Base-by-base conservation (phyloP, 1,140 invertebrate genomes). In the Temnothorax curvispinosus region DNA sequence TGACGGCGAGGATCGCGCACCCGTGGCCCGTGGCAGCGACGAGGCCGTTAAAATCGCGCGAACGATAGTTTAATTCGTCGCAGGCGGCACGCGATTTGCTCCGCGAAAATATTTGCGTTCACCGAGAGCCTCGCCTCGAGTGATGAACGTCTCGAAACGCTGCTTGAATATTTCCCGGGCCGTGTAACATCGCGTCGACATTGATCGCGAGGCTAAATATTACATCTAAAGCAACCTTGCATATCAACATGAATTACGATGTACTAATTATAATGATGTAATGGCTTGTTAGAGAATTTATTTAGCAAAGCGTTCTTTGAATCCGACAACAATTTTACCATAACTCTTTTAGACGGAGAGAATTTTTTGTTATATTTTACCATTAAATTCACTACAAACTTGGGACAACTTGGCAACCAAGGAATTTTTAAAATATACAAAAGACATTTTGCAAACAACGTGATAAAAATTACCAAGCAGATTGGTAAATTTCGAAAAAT, bases 51-150 rank as follows among this genome's bases (percentile, higher is more conserved):
- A 38, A 80, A 80, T 67, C 44, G 47, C 62, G 62, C 32, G 32
- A 27, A 67, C 4, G 60, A 80, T 21, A 21, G 44, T 54, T 54
- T 69, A 54, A 81, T 81, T 69, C n/a, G 27, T 54, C 60, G 44
- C 44, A 32, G 18, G 32, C 44, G 44, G 18, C n/a, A 32, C 21
- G 32, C 60, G 60, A 52, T 58, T 60, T 38, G n/a, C 56, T 67
- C 64, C 5, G n/a, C 76, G 62, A 69, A 80, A 69, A 80, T 80
- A 54, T 80, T 80, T 69, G 62, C 62, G 21, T 50, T 50, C 18
- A 8, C 21, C 56, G 52, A 15, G 15, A 6, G 27, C 27, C 69
- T 47, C 67, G 44, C 8, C n/a, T 27, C 44, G 67, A 47, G 41
- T 44, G n/a, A 47, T 9, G 38, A 21, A 38, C 67, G 38, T 71